phyloP scores from a whole-genome alignment of 2,113 vertebrate genomes.

The Halichoerus grypus region DNA sequence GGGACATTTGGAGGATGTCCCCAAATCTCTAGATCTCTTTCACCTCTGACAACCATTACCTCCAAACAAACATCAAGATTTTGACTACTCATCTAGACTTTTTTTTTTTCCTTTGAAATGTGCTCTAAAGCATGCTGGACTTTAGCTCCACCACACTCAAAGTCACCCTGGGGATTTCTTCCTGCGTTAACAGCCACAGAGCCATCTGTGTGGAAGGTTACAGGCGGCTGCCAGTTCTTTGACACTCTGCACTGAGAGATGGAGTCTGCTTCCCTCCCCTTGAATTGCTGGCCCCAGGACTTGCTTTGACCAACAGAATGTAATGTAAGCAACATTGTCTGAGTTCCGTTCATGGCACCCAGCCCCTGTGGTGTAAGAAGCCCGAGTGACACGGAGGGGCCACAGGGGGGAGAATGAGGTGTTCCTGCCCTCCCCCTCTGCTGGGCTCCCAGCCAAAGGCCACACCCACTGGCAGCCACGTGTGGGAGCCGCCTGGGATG shows the following conservation, averaged over 20 bases:
- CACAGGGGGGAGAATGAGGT: background rate
- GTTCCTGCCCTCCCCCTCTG: background rate
- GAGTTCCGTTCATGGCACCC: background rate
- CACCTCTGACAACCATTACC: background rate
- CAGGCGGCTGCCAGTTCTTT: background rate
- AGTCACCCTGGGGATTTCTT: background rate
- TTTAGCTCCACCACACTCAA: background rate
- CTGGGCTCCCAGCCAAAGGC: background rate
- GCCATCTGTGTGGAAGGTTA: background rate
- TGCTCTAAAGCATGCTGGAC: background rate
- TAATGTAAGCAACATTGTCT: rapidly evolving
- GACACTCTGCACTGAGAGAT: background rate
- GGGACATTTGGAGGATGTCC: background rate
- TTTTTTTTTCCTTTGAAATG: background rate
- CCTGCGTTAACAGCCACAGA: background rate
- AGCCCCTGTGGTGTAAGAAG: background rate
- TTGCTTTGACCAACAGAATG: background rate
- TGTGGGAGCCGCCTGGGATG: background rate
- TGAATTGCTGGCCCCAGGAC: background rate
- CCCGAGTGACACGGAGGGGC: background rate
- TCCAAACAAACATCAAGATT: background rate
- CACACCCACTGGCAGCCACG: background rate
- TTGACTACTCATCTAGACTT: background rate
- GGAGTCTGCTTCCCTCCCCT: background rate
- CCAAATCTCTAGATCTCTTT: background rate